Conservation (phyloP, 1,140 invertebrate genomes). For the Druon quercuslanigerum region DNA sequence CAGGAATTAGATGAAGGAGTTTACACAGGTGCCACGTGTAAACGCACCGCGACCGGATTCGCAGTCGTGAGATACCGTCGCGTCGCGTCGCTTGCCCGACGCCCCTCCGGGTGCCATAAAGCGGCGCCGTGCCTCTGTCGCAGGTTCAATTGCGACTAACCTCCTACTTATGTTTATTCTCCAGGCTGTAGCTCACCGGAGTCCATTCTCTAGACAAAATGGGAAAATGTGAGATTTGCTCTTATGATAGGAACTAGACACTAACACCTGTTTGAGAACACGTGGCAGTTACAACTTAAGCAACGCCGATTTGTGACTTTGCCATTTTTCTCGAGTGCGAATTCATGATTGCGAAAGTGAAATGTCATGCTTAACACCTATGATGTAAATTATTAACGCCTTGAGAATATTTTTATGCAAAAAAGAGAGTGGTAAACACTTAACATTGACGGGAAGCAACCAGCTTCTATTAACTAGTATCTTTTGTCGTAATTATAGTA, state of each 20-base stretch:
- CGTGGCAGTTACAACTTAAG: constrained; percentile 20
- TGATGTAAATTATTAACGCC: background rate
- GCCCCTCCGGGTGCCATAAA: constrained; percentile 25
- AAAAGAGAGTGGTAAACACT: no score
- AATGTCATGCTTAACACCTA: constrained; percentile 1
- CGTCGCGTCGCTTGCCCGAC: background rate
- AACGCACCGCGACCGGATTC: constrained; percentile 43
- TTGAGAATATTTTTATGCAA: no score
- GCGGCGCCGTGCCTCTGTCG: constrained; percentile 6
- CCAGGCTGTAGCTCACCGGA: constrained; percentile 1
- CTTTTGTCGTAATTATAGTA: no score
- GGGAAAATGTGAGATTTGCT: constrained; percentile 8
- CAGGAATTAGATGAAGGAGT: constrained; percentile 50
- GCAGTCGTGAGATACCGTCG: constrained; percentile 45
- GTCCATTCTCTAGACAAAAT: constrained; percentile 18
- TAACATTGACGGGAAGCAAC: no score
- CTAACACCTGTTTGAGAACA: constrained; percentile 1
- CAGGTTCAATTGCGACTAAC: constrained; percentile 6
- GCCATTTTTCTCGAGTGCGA: background rate
- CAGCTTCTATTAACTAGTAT: no score
- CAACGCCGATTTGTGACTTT: constrained; percentile 8
- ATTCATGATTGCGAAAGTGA: constrained; percentile 10
- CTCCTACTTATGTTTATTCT: constrained; percentile 9
- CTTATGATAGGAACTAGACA: background rate
- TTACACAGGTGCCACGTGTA: constrained; percentile 47